A percentile compares a stretch with the other conserved stretches of the same genome.
phyloP scores from a whole-genome alignment of 2,113 vertebrate species.

The Rutilus rutilus region DNA sequence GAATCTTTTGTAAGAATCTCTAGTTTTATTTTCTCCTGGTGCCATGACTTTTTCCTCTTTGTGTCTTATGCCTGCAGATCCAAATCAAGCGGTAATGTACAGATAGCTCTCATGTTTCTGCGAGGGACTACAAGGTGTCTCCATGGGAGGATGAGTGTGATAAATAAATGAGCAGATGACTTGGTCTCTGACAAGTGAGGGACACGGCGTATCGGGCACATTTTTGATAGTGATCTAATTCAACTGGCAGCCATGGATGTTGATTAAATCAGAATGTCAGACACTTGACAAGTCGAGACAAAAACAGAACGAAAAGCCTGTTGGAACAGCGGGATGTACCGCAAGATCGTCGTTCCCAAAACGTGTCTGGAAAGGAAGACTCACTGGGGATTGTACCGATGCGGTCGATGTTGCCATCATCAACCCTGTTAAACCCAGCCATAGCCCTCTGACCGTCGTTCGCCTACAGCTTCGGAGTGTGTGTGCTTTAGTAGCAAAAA shows the following conservation, averaged over 20 bases:
- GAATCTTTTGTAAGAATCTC: constrained; percentile 35
- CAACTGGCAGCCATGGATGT: constrained; percentile 79
- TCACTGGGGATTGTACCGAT: constrained; percentile 20
- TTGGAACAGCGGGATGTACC: constrained; percentile 70
- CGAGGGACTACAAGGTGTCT: constrained; percentile 57
- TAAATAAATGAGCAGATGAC: constrained; percentile 81
- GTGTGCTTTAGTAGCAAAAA: background rate
- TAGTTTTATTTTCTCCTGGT: constrained; percentile 59
- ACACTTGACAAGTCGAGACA: constrained; percentile 81
- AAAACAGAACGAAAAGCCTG: constrained; percentile 72
- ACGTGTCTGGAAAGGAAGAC: constrained; percentile 49
- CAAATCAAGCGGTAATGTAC: constrained; percentile 66
- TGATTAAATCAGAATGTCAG: constrained; percentile 83
- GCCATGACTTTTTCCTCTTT: constrained; percentile 8
- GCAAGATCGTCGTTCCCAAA: constrained; percentile 57
- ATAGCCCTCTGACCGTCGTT: background rate
- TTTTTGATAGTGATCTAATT: constrained; percentile 85
- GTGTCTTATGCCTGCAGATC: constrained; percentile 52
- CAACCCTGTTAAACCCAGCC: constrained; percentile 23
- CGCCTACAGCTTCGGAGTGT: background rate
- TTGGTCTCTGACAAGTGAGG: constrained; percentile 79
- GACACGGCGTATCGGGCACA: constrained; percentile 75
- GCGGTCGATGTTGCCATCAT: constrained; percentile 44
- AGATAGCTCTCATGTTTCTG: constrained; percentile 59
- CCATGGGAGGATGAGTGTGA: constrained; percentile 62